Percentiles rank a stretch among this genome's conserved stretches.
phyloP scores from a whole-genome alignment of 2,888 invertebrate genomes.

The Melanostoma mellinum region DNA sequence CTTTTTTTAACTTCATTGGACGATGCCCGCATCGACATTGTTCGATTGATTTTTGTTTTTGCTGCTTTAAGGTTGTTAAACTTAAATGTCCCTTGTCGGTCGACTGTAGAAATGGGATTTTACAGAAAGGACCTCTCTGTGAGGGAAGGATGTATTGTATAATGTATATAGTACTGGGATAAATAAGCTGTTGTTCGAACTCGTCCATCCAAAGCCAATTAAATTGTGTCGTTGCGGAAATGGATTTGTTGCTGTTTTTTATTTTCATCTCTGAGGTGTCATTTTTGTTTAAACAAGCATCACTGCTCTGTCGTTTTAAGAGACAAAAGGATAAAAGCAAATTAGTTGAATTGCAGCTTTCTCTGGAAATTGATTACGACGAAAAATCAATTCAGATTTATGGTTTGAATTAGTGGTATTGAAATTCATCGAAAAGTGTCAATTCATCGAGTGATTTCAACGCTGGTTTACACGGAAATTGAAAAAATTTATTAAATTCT shows the following conservation, averaged over 20 bases:
- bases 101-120: constrained; percentile 2
- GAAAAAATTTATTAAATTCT: no score
- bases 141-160: not conserved
- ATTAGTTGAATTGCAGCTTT: constrained; percentile 3
- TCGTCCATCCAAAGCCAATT: constrained; percentile 64
- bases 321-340: constrained; percentile 5
- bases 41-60: constrained; percentile 18
- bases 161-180: not conserved
- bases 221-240: constrained; percentile 64
- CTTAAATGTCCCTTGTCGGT: constrained; percentile 35
- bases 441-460: no score
- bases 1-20: constrained; percentile 26
- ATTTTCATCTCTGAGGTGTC: not conserved
- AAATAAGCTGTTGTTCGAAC: constrained; percentile 7
- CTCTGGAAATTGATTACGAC: not conserved
- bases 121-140: constrained; percentile 3
- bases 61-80: constrained; percentile 34
- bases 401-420: no score
- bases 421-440: no score
- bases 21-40: constrained; percentile 3
- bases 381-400: constrained; percentile 9
- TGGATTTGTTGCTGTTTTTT: constrained; percentile 44
- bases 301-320: constrained; percentile 21
- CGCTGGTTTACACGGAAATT: no score
- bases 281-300: constrained; percentile 33